Conservation (phyloP, 2,797 vertebrate genomes). For the Malacoraja senta region DNA sequence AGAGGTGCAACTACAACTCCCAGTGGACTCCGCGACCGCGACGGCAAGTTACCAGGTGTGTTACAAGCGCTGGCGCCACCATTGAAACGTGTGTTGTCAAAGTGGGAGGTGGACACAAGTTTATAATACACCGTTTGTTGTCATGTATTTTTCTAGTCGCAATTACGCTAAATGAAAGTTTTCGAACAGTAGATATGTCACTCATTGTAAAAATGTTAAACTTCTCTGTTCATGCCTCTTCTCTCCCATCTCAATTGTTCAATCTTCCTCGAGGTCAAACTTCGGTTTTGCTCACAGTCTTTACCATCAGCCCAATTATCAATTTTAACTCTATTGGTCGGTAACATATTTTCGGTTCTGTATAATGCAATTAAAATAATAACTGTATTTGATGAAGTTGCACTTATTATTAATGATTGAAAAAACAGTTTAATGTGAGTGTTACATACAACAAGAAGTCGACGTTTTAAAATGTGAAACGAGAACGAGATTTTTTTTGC, state of each 20-base stretch:
- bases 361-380: not conserved
- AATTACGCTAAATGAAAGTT: not conserved
- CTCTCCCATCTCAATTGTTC: not conserved
- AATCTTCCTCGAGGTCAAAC: too few relatives aligned
- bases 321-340: not conserved
- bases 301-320: not conserved
- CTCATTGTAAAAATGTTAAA: not conserved
- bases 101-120: not conserved
- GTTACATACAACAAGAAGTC: not conserved
- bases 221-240: not conserved
- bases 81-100: not conserved
- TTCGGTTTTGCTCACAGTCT: not conserved
- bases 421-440: too few relatives aligned
- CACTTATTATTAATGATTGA: not conserved
- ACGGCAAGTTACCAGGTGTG: not conserved
- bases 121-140: too few relatives aligned
- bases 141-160: not conserved
- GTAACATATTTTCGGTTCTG: not conserved
- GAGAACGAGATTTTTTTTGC: not conserved
- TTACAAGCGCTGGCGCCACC: not conserved
- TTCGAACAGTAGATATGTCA: not conserved
- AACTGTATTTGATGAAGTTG: not conserved
- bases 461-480: not conserved
- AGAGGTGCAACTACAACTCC: not conserved
- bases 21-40: not conserved